Percentiles rank a stretch among this genome's conserved stretches.
phyloP scores from a whole-genome alignment of 2,797 vertebrate species.

The Argyrosomus regius region DNA sequence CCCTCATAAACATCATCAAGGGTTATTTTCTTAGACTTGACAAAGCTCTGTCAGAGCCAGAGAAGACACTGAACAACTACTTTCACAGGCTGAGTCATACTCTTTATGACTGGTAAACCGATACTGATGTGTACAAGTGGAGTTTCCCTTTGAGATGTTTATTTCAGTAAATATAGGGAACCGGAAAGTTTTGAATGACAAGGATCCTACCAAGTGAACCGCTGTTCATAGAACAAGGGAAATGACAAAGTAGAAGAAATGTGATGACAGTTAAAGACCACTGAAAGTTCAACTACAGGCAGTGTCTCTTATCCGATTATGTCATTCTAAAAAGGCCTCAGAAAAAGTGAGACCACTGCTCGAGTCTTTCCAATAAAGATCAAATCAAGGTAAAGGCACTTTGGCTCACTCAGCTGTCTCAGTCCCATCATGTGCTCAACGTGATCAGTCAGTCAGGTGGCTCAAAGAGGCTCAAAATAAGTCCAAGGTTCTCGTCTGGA shows the following conservation, averaged over 20 bases:
- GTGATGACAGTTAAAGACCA: neutral
- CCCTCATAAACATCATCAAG: neutral
- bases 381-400: neutral
- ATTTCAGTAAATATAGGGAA: neutral
- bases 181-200: neutral
- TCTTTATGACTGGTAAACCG: conserved; percentile 7
- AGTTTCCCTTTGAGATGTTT: conserved; percentile 2
- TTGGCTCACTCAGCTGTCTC: neutral
- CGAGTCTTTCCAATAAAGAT: neutral
- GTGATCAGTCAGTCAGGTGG: neutral
- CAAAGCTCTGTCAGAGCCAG: conserved; percentile 6
- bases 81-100: conserved; percentile 15
- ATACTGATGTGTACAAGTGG: conserved; percentile 6
- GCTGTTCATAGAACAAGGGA: neutral
- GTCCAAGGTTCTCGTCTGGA: neutral
- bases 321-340: neutral
- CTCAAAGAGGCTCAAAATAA: neutral
- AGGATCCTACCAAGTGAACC: neutral
- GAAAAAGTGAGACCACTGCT: neutral
- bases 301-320: neutral
- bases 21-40: conserved; percentile 9
- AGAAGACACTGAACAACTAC: neutral
- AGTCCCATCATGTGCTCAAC: neutral
- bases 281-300: neutral
- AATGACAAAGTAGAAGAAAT: neutral